These are phyloP conservation scores for Stichodactyla mertensii DNA, from an alignment of 64 coral and sea anemone genomes.

Conservation along the genomic window DNA sequence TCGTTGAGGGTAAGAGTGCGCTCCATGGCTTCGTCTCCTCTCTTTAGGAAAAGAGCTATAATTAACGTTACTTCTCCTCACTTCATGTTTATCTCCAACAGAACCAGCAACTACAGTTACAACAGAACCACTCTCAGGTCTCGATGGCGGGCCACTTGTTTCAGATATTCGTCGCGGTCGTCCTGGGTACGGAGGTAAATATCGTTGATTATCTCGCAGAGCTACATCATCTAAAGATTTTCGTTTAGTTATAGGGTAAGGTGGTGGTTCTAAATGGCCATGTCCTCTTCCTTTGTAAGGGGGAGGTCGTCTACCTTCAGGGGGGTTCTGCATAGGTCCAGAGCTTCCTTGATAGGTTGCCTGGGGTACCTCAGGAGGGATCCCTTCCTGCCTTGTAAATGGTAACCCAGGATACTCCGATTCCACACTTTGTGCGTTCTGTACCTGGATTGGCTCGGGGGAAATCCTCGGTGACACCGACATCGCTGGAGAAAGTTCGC, in stretches of 20 bases:
- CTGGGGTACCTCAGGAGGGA: background rate
- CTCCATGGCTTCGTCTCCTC: slow-evolving; percentile 9
- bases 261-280: slow-evolving; percentile 1
- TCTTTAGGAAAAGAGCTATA: slow-evolving; percentile 2
- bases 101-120: background rate
- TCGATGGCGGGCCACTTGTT: background rate
- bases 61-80: background rate
- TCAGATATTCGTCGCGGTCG: background rate
- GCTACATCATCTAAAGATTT: slow-evolving; percentile 1
- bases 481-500: slow-evolving; percentile 1
- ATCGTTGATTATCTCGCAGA: background rate
- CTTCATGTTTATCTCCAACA: background rate
- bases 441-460: slow-evolving; percentile 29
- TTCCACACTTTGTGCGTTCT: slow-evolving; percentile 27
- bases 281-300: background rate
- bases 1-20: background rate
- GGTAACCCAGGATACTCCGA: background rate
- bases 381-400: background rate
- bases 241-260: slow-evolving; percentile 7
- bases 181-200: background rate
- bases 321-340: background rate
- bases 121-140: slow-evolving; percentile 13
- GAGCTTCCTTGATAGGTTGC: background rate
- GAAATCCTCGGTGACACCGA: slow-evolving; percentile 18
- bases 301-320: background rate